Base-by-base conservation (phyloP, 2,113 vertebrate genomes). In the Neolamprologus hecqui region DNA sequence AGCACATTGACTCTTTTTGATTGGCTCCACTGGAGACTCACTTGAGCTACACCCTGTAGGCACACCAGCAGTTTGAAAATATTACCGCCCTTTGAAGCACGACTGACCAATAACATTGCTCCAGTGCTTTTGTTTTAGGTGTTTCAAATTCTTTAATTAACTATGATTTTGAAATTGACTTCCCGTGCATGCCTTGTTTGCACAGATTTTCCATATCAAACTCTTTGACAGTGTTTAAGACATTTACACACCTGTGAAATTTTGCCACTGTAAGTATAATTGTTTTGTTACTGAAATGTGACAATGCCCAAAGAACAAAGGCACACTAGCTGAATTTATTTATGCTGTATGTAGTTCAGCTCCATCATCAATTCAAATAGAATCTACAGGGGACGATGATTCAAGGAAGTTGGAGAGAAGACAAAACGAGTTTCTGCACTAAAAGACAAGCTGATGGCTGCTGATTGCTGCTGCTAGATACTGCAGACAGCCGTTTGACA, bases 401-500 rank as follows among this genome's bases (percentile, higher is more conserved):
- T 53, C 26, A 49, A 94, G 58, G 28, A 63, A 11, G 28, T 33
- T 63, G 58, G 28, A 63, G 26, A 80, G 88, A 86, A 31, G n/a
- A 83, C 77, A 3, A 75, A 89, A 88, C 86, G 86, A 83, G 83
- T 86, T 75, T 92, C 87, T 88, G 85, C 82, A 85, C 90, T 92
- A 82, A 60, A 6, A 33, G n/a, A 49, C 84, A 89, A 51, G 81
- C 15, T 90, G 92, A 93, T 89, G 88, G 93, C 94, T 94, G 91
- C 84, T 58, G 90, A 94, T 89, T 87, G 93, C 95, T 94, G 91
- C 84, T 58, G 83, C 91, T 91, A 88, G 89, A 94, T 93, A 94
- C 94, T 93, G 42, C 89, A 90, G 85, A 86, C 83, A 90, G 83
- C 89, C 68, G 51, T 49, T 60, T 63, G 68, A 91, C 87, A 81